Evolutionary conservation across 2,113 vertebrate genomes (phyloP).

Genomic region (Seriola dumerili): DNA sequence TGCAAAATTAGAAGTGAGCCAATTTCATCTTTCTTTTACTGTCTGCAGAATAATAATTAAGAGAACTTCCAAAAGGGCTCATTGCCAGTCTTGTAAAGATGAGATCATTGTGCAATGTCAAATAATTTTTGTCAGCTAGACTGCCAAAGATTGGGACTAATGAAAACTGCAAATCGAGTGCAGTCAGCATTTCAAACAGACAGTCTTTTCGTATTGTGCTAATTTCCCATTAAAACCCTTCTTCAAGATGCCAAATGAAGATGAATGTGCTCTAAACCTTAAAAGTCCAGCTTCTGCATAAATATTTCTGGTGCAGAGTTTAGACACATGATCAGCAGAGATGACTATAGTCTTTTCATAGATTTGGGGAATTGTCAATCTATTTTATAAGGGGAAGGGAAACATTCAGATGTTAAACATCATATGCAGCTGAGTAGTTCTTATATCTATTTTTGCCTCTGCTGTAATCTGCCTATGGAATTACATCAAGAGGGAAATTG

Average conservation of each 20-base stretch:
- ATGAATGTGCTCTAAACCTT: constrained; percentile 56
- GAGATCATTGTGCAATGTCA: constrained; percentile 84
- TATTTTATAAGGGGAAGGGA: constrained; percentile 9
- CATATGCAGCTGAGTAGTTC: constrained; percentile 3
- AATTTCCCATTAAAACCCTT: constrained; percentile 64
- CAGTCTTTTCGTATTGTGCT: constrained; percentile 51
- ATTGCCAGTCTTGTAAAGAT: constrained; percentile 82
- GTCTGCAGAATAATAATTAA: constrained; percentile 80
- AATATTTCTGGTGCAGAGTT: constrained; percentile 37
- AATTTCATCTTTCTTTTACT: constrained; percentile 75
- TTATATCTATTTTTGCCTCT: not conserved
- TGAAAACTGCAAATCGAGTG: constrained; percentile 73
- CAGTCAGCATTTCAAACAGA: constrained; percentile 75
- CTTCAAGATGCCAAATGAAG: constrained; percentile 58
- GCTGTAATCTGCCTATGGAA: not conserved
- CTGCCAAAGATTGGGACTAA: constrained; percentile 72
- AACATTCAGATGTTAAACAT: constrained; percentile 7
- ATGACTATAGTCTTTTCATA: not conserved
- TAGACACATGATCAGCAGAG: constrained; percentile 27
- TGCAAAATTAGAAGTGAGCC: constrained; percentile 76
- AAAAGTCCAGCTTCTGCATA: constrained; percentile 45
- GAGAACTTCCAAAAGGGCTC: constrained; percentile 77
- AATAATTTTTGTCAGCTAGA: constrained; percentile 70
- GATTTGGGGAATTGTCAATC: not conserved
- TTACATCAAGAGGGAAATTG: not conserved